Percentiles rank a stretch among this genome's conserved stretches.
These are phyloP conservation scores for Aleiodes leptofemur DNA, from an alignment of 2,888 invertebrate genomes.

Conservation along the genomic window DNA sequence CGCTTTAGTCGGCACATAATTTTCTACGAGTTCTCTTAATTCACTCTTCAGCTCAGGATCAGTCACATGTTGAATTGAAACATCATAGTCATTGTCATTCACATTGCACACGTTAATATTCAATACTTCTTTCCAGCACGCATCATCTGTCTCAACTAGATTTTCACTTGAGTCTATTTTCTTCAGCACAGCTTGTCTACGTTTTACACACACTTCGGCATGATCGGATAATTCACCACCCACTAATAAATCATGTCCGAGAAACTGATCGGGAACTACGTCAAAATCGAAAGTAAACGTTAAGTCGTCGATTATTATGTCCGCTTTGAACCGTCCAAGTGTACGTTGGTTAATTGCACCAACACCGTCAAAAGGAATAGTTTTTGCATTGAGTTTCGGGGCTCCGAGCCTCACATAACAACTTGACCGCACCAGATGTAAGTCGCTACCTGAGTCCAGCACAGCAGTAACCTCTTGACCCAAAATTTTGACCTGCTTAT, in stretches of 20 bases:
- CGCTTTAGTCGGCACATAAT: conserved; percentile 47
- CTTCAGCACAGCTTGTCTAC: conserved; percentile 31
- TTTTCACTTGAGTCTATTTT: conserved; percentile 14
- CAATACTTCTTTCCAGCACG: conserved; percentile 33
- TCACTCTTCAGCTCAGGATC: conserved; percentile 34
- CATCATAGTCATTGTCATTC: conserved; percentile 2
- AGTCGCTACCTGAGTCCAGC: conserved; percentile 38
- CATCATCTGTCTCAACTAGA: conserved; percentile 5
- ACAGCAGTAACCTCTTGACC: conserved; percentile 21
- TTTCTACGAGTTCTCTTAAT: conserved; percentile 39
- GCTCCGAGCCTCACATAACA: conserved; percentile 41
- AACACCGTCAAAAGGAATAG: no score
- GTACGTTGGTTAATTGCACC: no score
- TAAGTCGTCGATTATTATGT: no score
- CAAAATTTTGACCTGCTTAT: conserved; percentile 41
- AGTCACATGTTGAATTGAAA: conserved; percentile 43
- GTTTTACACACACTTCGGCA: no score
- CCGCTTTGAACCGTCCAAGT: no score
- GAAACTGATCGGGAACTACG: no score
- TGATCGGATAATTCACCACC: no score
- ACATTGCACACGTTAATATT: conserved; percentile 41
- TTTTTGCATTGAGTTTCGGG: no score
- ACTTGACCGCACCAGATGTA: conserved; percentile 38
- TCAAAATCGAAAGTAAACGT: no score
- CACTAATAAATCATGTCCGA: no score